Evolutionary conservation across 2,888 invertebrate species (phyloP).

Genomic region (Parnassius apollo): DNA sequence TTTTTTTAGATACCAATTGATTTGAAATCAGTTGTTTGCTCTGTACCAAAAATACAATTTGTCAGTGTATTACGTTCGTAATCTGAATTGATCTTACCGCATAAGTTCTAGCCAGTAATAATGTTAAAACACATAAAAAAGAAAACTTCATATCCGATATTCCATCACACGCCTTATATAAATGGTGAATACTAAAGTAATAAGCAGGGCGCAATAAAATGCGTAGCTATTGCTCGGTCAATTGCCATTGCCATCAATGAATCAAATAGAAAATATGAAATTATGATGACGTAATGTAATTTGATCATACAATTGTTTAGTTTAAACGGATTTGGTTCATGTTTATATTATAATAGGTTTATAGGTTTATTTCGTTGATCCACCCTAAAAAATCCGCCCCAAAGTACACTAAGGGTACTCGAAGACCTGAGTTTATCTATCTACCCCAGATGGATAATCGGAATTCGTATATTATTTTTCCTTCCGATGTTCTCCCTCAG

Average conservation of each 20-base stretch:
- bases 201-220: slow-evolving; percentile 49
- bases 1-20: no score
- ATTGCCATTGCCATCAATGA: slow-evolving; percentile 19
- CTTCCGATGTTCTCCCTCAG: no score
- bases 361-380: no score
- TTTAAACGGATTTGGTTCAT: no score
- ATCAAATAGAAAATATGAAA: slow-evolving; percentile 15
- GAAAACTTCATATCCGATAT: slow-evolving; percentile 57
- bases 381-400: no score
- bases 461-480: no score
- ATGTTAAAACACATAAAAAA: slow-evolving; percentile 51
- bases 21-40: no score
- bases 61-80: neutral
- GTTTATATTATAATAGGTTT: no score
- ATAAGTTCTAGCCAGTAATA: slow-evolving; percentile 40
- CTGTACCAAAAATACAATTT: no score
- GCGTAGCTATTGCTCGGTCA: slow-evolving; percentile 41
- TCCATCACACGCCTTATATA: slow-evolving; percentile 47
- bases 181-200: slow-evolving; percentile 40
- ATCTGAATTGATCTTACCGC: slow-evolving; percentile 50
- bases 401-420: no score
- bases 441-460: no score
- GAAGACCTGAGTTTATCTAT: no score
- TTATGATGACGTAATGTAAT: slow-evolving; percentile 5
- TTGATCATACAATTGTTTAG: neutral